Evolutionary conservation across 2,797 vertebrate species (phyloP).

Genomic region (Macrochelys suwanniensis): DNA sequence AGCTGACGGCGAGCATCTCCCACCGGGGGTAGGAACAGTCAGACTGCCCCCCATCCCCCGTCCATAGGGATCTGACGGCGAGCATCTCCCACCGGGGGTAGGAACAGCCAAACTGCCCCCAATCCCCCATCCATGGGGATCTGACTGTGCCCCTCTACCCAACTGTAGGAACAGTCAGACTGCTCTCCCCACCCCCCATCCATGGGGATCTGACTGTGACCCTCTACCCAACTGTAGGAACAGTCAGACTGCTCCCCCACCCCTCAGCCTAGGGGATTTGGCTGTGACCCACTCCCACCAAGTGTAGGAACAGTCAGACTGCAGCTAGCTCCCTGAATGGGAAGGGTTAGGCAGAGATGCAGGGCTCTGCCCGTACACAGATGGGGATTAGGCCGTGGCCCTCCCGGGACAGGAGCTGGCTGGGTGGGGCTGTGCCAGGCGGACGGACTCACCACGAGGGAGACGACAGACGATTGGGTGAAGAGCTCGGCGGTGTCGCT

Average conservation of each 20-base stretch:
- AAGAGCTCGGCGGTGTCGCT: conserved; percentile 66
- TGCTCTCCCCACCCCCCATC: background rate
- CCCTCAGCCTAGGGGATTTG: background rate
- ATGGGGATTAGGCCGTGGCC: background rate
- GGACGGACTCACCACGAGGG: conserved; percentile 76
- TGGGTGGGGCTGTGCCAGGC: background rate
- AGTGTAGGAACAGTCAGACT: background rate
- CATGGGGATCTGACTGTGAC: no score
- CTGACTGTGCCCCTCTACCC: background rate
- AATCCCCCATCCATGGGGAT: background rate
- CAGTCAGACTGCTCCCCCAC: no score
- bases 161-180: background rate
- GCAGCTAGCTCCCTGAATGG: background rate
- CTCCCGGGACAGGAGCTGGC: background rate
- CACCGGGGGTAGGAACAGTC: background rate
- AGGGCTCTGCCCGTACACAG: background rate
- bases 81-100: background rate
- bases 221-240: background rate
- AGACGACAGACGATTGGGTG: conserved; percentile 63
- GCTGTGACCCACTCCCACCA: background rate
- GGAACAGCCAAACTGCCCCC: background rate
- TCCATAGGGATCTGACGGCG: background rate
- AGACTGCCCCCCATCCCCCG: background rate
- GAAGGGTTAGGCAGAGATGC: background rate
- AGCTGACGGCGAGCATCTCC: background rate